Evolutionary conservation across 2,113 vertebrate species (phyloP).

Genomic region (Arothron firmamentum): DNA sequence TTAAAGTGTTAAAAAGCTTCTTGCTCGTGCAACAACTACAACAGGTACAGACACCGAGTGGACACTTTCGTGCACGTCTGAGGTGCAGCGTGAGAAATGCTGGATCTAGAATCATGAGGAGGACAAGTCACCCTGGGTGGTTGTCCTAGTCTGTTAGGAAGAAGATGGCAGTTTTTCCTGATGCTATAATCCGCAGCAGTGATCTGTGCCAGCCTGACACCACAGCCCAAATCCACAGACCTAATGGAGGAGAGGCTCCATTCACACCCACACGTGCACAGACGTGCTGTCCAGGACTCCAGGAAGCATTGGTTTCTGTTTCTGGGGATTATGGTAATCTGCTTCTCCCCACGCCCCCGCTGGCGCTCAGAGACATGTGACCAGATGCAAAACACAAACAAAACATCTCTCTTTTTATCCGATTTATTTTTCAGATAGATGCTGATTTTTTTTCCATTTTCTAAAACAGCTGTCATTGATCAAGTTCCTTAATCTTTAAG

Average conservation of each 20-base stretch:
- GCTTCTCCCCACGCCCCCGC: slow-evolving; percentile 30
- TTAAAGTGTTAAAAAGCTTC: too few relatives aligned
- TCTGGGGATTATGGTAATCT: slow-evolving; percentile 66
- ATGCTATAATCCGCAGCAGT: slow-evolving; percentile 17
- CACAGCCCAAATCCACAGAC: not conserved
- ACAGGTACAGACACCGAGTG: too few relatives aligned
- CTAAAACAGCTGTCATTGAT: too few relatives aligned
- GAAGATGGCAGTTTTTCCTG: not conserved
- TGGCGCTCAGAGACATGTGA: not conserved
- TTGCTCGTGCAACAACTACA: too few relatives aligned
- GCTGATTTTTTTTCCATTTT: not conserved
- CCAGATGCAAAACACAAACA: slow-evolving; percentile 1
- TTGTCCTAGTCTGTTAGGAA: not conserved
- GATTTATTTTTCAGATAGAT: slow-evolving; percentile 23
- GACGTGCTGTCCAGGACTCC: slow-evolving; percentile 16
- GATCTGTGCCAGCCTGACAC: not conserved
- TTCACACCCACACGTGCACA: not conserved
- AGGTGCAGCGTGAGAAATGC: not conserved
- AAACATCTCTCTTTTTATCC: slow-evolving; percentile 14
- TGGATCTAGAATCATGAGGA: not conserved
- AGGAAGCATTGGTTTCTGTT: slow-evolving; percentile 38
- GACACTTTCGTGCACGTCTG: too few relatives aligned
- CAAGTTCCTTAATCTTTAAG: too few relatives aligned
- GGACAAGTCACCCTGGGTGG: not conserved
- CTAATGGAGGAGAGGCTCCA: slow-evolving; percentile 49